phyloP scores from a whole-genome alignment of 2,113 vertebrate genomes.

The Jaculus jaculus region DNA sequence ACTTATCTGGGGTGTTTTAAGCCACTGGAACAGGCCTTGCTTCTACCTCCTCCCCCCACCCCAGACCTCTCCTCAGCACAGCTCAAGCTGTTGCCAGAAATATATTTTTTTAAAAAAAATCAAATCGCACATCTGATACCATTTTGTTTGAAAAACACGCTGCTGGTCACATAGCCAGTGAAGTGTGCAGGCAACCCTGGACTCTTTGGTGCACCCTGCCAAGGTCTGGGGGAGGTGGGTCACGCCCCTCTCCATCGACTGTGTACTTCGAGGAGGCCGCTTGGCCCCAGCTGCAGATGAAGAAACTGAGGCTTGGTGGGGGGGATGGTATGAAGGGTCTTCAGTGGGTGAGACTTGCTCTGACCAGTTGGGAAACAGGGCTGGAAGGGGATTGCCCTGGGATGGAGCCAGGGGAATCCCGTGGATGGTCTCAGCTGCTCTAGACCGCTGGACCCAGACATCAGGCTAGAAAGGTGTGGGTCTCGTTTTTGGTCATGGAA shows the following conservation, averaged over 20 bases:
- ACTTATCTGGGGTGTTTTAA: conserved; percentile 87
- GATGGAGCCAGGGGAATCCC: background rate
- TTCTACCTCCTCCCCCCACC: conserved; percentile 30
- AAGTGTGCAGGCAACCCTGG: background rate
- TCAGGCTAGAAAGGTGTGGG: no score
- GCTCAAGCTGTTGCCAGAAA: conserved; percentile 54
- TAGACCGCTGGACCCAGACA: background rate
- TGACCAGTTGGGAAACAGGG: background rate
- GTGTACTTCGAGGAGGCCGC: background rate
- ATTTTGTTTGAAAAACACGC: conserved; percentile 78
- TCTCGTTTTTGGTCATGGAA: background rate
- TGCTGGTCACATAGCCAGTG: conserved; percentile 11
- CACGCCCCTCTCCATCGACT: rapidly evolving
- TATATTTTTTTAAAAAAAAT: conserved; percentile 64
- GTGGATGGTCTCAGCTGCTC: background rate
- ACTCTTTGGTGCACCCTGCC: background rate
- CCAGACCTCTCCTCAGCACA: background rate
- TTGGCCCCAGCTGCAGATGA: background rate
- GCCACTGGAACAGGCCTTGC: conserved; percentile 78
- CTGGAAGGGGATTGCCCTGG: background rate
- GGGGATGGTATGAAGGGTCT: background rate
- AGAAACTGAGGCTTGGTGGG: conserved; percentile 22
- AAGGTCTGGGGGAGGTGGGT: background rate
- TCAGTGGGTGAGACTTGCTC: background rate
- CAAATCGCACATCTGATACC: conserved; percentile 78